Evolutionary conservation across 2,113 vertebrate species (phyloP).

Genomic region (Percopsis transmontana): DNA sequence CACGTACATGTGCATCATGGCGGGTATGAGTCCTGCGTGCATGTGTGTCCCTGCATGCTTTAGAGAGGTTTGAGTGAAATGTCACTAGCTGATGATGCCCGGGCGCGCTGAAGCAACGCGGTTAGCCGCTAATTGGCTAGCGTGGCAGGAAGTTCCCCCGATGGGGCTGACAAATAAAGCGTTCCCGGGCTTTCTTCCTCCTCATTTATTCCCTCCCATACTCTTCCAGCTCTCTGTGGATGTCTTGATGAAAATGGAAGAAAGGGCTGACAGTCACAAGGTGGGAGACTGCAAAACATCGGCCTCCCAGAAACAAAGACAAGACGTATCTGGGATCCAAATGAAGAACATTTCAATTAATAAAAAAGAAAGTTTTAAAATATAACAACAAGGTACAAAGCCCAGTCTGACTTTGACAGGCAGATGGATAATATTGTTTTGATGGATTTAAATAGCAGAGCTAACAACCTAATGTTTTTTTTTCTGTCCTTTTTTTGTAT

Average conservation of each 20-base stretch:
- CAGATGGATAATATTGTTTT: constrained; percentile 17
- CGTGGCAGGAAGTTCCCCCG: constrained; percentile 73
- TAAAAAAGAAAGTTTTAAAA: constrained; percentile 5
- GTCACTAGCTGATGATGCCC: constrained; percentile 81
- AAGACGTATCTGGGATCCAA: neutral
- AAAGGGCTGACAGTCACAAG: constrained; percentile 1
- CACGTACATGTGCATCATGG: neutral
- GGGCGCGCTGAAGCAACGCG: constrained; percentile 63
- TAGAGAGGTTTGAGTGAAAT: constrained; percentile 80
- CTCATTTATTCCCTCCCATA: constrained; percentile 47
- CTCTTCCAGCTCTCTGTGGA: constrained; percentile 70
- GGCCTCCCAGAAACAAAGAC: constrained; percentile 4
- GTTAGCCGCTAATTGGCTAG: constrained; percentile 76
- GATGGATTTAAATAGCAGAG: constrained; percentile 22
- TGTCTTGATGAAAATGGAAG: constrained; percentile 42
- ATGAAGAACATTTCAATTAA: neutral
- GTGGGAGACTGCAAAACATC: constrained; percentile 3
- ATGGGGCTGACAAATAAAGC: constrained; percentile 35
- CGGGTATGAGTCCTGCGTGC: constrained; percentile 1
- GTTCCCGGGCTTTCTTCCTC: too few relatives aligned
- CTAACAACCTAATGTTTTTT: constrained; percentile 19
- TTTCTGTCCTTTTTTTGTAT: constrained; percentile 13
- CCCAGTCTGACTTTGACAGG: constrained; percentile 18
- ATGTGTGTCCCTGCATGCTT: neutral
- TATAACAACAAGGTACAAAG: constrained; percentile 12